phyloP scores from a whole-genome alignment of 1,140 invertebrate genomes.

The Hetaerina americana region DNA sequence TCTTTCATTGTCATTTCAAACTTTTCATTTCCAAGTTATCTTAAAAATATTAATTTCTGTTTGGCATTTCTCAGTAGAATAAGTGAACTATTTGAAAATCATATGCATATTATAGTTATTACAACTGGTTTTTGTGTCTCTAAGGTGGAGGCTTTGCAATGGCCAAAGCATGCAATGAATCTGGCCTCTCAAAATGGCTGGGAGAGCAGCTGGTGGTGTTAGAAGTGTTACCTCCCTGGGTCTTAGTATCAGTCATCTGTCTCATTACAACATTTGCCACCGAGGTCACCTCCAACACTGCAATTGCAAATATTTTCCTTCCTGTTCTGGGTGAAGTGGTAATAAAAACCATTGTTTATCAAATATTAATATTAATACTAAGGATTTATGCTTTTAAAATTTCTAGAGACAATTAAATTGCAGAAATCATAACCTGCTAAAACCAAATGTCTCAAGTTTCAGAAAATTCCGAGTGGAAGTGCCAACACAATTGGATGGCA shows the following conservation, averaged over 20 bases:
- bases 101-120: background rate
- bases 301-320: constrained; percentile 70
- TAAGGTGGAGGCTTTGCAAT: constrained; percentile 79
- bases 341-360: no score
- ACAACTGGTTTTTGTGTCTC: constrained; percentile 6
- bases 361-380: no score
- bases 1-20: background rate
- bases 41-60: background rate
- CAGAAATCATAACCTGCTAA: no score
- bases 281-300: constrained; percentile 73
- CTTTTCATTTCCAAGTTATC: background rate
- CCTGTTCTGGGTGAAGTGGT: constrained; percentile 70
- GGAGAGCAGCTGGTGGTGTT: constrained; percentile 40
- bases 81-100: no score
- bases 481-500: no score
- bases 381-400: no score
- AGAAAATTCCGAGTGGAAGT: no score
- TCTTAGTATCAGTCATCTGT: constrained; percentile 28
- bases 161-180: constrained; percentile 63
- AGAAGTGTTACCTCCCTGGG: constrained; percentile 21
- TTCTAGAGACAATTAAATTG: no score
- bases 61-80: no score
- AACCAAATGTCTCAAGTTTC: no score
- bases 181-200: constrained; percentile 59
- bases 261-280: constrained; percentile 45